Base-by-base conservation (phyloP, 2,113 vertebrate species). In the Ciconia maguari region DNA sequence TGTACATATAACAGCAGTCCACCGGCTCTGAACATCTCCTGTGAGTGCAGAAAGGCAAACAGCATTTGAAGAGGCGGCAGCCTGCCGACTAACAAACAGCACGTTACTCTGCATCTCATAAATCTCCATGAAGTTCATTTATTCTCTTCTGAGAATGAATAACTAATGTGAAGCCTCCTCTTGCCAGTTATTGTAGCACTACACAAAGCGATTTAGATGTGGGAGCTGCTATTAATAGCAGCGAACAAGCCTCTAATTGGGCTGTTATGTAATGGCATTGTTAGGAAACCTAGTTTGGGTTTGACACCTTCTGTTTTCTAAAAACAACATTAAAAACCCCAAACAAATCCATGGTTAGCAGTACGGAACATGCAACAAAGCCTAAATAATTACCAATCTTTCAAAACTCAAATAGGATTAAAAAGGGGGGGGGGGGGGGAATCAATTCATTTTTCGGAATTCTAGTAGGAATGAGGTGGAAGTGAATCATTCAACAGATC, bases 151-250 rank as follows among this genome's bases (percentile, higher is more conserved):
- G 94, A 95, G 74, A 80, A 48, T 16, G 71, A 97, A 66, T 82
- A 79, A 87, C 90, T 89, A 71, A 96, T 51, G 85, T 16, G 78
- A 58, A 83, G 84, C 69, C 88, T 88, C 48, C 54, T 93, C 83
- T 84, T 79, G 68, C 75, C 93, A 83, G 71, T 88, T 62, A 64
- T 32, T 78, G 70, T 94, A 82, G 69, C 76, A 13, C 77, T 93
- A 16, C 71, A 77, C 61, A 60, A 38, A 89, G 84, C 24, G 6
- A 93, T 89, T 89, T 95, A 81, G 89, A 93, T 93, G 83, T 69
- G 72, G 88, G 95, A 92, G 85, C 68, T 94, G 88, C 97, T 98
- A 97, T 97, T 97, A 96, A 97, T 97, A 96, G 82, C 91, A 55
- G 85, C 44, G 72, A 93, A 97, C 51, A 44, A 91, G 91, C 93